These are phyloP conservation scores for Danaus plexippus DNA, from an alignment of 1,140 invertebrate species.

Conservation along the genomic window DNA sequence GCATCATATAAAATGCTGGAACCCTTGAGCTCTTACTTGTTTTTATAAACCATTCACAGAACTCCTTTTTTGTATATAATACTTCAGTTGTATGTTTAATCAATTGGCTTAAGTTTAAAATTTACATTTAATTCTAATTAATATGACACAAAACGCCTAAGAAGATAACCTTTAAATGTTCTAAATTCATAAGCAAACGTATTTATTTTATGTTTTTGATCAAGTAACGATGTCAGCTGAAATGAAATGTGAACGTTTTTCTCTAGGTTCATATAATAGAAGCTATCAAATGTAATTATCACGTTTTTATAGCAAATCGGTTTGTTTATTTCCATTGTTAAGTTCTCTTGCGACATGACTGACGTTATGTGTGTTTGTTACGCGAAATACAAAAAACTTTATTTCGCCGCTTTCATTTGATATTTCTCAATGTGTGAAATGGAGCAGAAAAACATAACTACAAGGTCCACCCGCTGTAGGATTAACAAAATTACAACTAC, in stretches of 20 bases:
- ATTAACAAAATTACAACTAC: constrained; percentile 11
- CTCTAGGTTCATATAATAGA: constrained; percentile 22
- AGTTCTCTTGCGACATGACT: constrained; percentile 25
- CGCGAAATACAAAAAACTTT: too few species aligned
- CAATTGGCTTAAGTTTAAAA: too few species aligned
- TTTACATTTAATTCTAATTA: too few species aligned
- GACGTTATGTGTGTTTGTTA: background rate
- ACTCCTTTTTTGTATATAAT: too few species aligned
- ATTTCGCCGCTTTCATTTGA: background rate
- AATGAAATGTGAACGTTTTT: constrained; percentile 23
- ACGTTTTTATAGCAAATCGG: constrained; percentile 29
- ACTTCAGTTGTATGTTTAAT: too few species aligned
- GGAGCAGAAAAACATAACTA: constrained; percentile 33
- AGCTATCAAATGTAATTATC: constrained; percentile 24
- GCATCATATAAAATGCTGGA: too few species aligned
- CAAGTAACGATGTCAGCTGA: background rate
- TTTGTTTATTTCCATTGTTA: constrained; percentile 45
- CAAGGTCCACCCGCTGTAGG: constrained; percentile 23
- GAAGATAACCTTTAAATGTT: too few species aligned
- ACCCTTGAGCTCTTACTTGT: too few species aligned
- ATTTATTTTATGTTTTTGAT: too few species aligned
- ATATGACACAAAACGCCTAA: too few species aligned
- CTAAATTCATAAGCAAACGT: too few species aligned
- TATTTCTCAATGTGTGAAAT: constrained; percentile 35
- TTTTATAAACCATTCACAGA: too few species aligned